Evolutionary conservation across 2,113 vertebrate genomes (phyloP).

Genomic region (Pygoscelis adeliae): DNA sequence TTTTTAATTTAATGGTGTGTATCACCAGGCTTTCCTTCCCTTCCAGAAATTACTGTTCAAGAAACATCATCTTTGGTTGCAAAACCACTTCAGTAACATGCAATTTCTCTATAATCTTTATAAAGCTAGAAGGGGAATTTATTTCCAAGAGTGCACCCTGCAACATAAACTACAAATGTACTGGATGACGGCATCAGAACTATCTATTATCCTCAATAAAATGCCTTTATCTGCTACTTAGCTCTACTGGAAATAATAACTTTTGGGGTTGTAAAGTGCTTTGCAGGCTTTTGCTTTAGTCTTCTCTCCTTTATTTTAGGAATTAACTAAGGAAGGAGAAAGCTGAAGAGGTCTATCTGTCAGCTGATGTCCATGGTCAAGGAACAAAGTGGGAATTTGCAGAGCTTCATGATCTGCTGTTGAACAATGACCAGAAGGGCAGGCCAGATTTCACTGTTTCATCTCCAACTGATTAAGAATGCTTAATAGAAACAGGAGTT

Average conservation of each 20-base stretch:
- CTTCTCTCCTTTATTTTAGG: neutral
- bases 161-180: neutral
- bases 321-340: neutral
- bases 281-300: neutral
- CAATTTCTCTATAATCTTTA: neutral
- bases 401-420: neutral
- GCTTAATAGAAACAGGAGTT: neutral
- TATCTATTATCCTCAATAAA: slow-evolving; percentile 23
- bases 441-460: neutral
- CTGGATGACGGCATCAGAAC: neutral
- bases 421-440: neutral
- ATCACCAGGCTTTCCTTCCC: neutral
- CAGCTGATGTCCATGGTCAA: neutral
- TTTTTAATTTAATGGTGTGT: neutral
- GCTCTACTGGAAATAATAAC: slow-evolving; percentile 5
- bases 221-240: slow-evolving; percentile 33
- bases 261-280: neutral
- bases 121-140: slow-evolving; percentile 1
- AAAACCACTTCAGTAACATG: neutral
- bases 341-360: neutral
- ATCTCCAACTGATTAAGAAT: neutral
- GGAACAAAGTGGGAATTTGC: neutral
- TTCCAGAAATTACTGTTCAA: neutral
- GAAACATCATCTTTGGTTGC: neutral
- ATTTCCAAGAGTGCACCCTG: neutral